Conservation (phyloP, 2,113 vertebrate species). For the Acrocephalus arundinaceus region DNA sequence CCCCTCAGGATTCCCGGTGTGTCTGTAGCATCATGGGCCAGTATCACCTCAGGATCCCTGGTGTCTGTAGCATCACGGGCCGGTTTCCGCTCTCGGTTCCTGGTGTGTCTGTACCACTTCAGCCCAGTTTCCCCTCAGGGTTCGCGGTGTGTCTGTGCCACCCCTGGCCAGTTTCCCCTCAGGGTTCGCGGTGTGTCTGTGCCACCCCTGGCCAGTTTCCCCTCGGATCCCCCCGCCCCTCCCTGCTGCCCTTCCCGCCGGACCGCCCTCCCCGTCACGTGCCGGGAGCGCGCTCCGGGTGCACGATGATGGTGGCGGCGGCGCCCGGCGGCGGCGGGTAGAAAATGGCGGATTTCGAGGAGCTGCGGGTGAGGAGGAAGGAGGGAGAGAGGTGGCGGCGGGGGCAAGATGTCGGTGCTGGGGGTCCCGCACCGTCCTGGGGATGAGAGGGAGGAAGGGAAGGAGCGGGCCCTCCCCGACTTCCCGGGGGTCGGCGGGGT, state of each 20-base stretch:
- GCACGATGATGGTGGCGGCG: constrained; percentile 68
- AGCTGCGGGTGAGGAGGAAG: constrained; percentile 79
- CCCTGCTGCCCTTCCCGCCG: not conserved
- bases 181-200: no score
- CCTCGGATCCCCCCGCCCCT: not conserved
- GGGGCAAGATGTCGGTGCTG: not conserved
- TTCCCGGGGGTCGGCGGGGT: not conserved
- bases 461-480: not conserved
- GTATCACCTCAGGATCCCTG: not conserved
- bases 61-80: fast-evolving
- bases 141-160: not conserved
- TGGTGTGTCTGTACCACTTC: no score
- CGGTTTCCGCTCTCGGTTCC: not conserved
- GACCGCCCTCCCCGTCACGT: constrained; percentile 19
- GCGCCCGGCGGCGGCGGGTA: constrained; percentile 44
- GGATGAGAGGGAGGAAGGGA: not conserved
- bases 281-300: not conserved
- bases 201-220: not conserved
- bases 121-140: fast-evolving
- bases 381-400: not conserved
- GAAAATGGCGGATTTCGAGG: constrained; percentile 87
- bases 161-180: not conserved
- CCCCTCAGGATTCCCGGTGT: no score
- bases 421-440: not conserved
- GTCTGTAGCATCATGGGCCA: fast-evolving